These are phyloP conservation scores for Zingel zingel DNA, from an alignment of 2,113 vertebrate genomes.

Conservation along the genomic window DNA sequence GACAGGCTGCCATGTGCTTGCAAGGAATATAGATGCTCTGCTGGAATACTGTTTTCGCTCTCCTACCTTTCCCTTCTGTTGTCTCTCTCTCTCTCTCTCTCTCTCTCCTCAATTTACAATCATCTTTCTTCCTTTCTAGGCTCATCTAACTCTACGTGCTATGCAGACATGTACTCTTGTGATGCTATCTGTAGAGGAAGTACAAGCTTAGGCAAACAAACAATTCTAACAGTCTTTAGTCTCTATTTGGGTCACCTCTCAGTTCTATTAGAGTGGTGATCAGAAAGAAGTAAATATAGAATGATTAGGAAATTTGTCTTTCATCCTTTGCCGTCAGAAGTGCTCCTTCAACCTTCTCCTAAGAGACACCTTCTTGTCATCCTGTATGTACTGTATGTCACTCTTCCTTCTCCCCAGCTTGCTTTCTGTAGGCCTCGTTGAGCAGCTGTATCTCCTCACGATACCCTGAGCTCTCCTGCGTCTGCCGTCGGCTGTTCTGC, in stretches of 20 bases:
- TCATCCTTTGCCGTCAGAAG: slow-evolving; percentile 14
- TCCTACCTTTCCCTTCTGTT: neutral
- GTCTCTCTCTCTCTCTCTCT: neutral
- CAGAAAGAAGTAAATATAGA: slow-evolving; percentile 44
- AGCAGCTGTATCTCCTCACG: slow-evolving; percentile 96
- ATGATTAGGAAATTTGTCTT: slow-evolving; percentile 51
- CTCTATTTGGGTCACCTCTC: slow-evolving; percentile 44
- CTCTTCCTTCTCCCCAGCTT: slow-evolving; percentile 79
- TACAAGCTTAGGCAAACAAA: slow-evolving; percentile 44
- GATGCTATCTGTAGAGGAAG: slow-evolving; percentile 39
- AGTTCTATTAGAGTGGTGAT: slow-evolving; percentile 31
- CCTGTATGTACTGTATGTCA: slow-evolving; percentile 36
- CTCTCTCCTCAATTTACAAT: neutral
- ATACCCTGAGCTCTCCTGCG: slow-evolving; percentile 87
- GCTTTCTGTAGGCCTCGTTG: slow-evolving; percentile 92
- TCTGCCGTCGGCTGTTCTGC: slow-evolving; percentile 90
- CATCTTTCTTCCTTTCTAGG: neutral
- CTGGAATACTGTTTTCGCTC: slow-evolving; percentile 36
- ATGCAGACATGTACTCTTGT: slow-evolving; percentile 27
- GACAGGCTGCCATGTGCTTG: slow-evolving; percentile 60
- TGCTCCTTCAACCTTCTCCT: slow-evolving; percentile 25
- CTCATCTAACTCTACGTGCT: slow-evolving; percentile 33
- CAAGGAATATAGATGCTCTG: slow-evolving; percentile 58
- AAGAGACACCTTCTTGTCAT: slow-evolving; percentile 13
- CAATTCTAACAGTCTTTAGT: slow-evolving; percentile 31